Evolutionary conservation across 2,113 vertebrate genomes (phyloP).

Genomic region (Forbesichthys papilliferus): DNA sequence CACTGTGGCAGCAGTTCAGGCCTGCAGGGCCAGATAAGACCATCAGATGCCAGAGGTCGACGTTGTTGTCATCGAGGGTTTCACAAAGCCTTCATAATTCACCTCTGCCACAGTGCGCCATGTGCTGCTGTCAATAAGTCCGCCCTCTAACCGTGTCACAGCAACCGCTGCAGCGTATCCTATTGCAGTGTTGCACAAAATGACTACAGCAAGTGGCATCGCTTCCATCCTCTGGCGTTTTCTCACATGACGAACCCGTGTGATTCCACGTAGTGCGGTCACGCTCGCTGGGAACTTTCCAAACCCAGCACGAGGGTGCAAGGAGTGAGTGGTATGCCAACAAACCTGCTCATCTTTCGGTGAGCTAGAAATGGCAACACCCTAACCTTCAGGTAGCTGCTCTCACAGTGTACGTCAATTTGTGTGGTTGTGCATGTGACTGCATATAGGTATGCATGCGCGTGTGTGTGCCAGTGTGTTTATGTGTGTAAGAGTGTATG

Average conservation of each 20-base stretch:
- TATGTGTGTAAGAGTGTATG: neutral
- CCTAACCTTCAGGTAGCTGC: conserved; percentile 23
- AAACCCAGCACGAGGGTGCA: conserved; percentile 34
- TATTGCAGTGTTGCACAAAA: conserved; percentile 41
- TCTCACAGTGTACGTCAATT: conserved; percentile 5
- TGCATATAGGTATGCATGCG: conserved; percentile 9
- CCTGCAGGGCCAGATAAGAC: conserved; percentile 33
- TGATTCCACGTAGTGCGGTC: conserved; percentile 17
- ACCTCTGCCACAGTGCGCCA: conserved; percentile 29
- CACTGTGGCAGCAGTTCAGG: conserved; percentile 10
- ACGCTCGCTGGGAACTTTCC: conserved; percentile 33
- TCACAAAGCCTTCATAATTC: conserved; percentile 43
- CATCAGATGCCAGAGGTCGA: conserved; percentile 39
- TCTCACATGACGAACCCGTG: conserved; percentile 46
- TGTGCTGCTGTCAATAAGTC: conserved; percentile 4
- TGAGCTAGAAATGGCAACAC: conserved; percentile 41
- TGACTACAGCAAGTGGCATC: conserved; percentile 26
- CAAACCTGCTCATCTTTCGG: conserved; percentile 53
- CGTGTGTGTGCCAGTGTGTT: conserved; percentile 4
- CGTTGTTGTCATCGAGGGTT: conserved; percentile 31
- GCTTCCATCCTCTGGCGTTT: conserved; percentile 53
- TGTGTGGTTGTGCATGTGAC: conserved; percentile 20
- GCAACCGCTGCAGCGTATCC: conserved; percentile 48
- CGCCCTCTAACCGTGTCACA: conserved; percentile 36
- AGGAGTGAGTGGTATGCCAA: conserved; percentile 31